phyloP scores from a whole-genome alignment of 2,888 invertebrate species.

The Thereva unica region DNA sequence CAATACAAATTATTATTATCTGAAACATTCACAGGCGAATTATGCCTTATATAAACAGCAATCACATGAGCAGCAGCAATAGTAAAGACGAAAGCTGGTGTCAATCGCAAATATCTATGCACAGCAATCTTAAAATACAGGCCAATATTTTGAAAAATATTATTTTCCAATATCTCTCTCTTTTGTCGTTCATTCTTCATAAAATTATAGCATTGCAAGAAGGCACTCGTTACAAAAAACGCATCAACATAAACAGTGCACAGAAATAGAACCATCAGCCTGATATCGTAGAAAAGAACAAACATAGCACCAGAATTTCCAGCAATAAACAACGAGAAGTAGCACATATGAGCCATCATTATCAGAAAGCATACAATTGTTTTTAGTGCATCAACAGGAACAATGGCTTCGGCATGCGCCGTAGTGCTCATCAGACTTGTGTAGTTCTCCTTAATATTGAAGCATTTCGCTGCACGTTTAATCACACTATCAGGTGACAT shows the following conservation, averaged over 20 bases:
- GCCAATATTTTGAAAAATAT: background rate
- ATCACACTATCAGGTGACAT: no score
- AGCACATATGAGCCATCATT: conserved; percentile 1
- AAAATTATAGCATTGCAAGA: conserved; percentile 20
- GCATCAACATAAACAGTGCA: background rate
- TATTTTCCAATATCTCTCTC: background rate
- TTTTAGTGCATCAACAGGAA: conserved; percentile 2
- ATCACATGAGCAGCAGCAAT: conserved; percentile 11
- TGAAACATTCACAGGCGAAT: background rate
- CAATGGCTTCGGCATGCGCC: background rate
- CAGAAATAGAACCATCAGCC: background rate
- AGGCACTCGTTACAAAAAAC: conserved; percentile 22
- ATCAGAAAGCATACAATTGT: conserved; percentile 4
- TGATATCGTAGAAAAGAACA: background rate
- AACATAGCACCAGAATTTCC: conserved; percentile 1
- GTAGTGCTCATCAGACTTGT: background rate
- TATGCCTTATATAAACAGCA: conserved; percentile 12
- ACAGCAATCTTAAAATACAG: conserved; percentile 4
- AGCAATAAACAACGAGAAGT: background rate
- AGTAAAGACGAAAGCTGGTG: conserved; percentile 12
- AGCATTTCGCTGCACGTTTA: background rate
- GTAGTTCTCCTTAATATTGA: conserved; percentile 2
- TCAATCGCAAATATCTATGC: conserved; percentile 19
- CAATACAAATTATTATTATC: conserved; percentile 5
- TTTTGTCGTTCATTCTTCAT: conserved; percentile 8